phyloP scores from a whole-genome alignment of 92 coral and sea anemone species.

The Epizoanthus rinbou region DNA sequence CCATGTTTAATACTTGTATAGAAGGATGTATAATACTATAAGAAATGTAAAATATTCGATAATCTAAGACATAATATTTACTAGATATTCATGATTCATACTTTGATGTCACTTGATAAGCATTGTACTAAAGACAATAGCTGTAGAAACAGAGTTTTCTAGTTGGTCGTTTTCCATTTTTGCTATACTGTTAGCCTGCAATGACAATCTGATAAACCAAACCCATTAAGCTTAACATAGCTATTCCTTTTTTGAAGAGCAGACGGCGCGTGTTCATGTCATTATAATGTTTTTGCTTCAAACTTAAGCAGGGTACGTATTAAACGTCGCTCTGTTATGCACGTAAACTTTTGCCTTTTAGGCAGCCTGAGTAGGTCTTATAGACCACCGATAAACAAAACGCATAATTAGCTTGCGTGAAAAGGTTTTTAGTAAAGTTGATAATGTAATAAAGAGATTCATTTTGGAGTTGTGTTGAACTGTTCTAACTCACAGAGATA shows the following conservation, averaged over 20 bases:
- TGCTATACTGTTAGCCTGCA: too few species aligned
- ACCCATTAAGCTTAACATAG: too few species aligned
- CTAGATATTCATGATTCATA: not conserved
- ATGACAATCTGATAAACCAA: too few species aligned
- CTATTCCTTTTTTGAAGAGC: too few species aligned
- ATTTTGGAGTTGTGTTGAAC: too few species aligned
- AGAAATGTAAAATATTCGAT: not conserved
- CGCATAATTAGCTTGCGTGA: not conserved
- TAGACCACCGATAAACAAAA: conserved; percentile 15
- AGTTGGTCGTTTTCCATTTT: too few species aligned
- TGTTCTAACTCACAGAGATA: too few species aligned
- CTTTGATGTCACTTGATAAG: not conserved
- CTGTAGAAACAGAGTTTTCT: too few species aligned
- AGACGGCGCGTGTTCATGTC: too few species aligned
- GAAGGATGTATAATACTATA: conserved; percentile 12
- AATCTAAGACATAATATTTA: not conserved
- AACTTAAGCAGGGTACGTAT: not conserved
- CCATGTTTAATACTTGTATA: conserved; percentile 3
- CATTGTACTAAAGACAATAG: too few species aligned
- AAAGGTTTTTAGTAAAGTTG: not conserved
- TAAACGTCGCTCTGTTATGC: not conserved
- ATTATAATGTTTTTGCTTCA: not conserved
- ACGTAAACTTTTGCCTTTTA: conserved; percentile 41
- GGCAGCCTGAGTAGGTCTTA: conserved; percentile 46
- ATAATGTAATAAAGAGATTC: too few species aligned